phyloP scores from a whole-genome alignment of 2,888 invertebrate genomes.

The Lamellibrachia satsuma region DNA sequence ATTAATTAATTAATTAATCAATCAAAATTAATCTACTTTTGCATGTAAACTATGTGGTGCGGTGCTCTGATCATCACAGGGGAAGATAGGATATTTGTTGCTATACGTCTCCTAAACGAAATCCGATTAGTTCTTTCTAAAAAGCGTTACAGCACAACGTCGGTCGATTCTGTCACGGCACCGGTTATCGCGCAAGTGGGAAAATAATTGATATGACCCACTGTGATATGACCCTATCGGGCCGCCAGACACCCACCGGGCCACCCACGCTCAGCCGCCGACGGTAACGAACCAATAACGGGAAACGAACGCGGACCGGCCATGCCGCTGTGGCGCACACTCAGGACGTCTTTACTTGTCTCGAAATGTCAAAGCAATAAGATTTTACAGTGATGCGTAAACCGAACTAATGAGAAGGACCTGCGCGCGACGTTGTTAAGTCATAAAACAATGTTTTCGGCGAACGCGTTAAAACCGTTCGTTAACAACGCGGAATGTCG shows the following conservation, averaged over 20 bases:
- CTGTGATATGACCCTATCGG: too few species aligned
- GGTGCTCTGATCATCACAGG: too few species aligned
- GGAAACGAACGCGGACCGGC: background rate
- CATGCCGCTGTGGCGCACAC: background rate
- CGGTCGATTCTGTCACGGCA: background rate
- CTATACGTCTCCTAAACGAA: background rate
- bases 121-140: background rate
- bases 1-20: too few species aligned
- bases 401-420: background rate
- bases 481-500: background rate
- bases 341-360: background rate
- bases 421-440: slow-evolving; percentile 2
- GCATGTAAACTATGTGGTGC: background rate
- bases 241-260: background rate
- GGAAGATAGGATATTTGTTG: background rate
- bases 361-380: background rate
- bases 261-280: background rate
- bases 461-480: slow-evolving; percentile 2
- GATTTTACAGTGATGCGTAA: background rate
- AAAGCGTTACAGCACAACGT: background rate
- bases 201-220: background rate
- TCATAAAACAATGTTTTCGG: background rate
- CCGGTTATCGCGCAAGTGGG: background rate
- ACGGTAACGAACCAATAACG: slow-evolving; percentile 5
- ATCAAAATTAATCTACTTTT: background rate